Base-by-base conservation (phyloP, 2,888 invertebrate genomes). In the Yponomeuta cagnagella region DNA sequence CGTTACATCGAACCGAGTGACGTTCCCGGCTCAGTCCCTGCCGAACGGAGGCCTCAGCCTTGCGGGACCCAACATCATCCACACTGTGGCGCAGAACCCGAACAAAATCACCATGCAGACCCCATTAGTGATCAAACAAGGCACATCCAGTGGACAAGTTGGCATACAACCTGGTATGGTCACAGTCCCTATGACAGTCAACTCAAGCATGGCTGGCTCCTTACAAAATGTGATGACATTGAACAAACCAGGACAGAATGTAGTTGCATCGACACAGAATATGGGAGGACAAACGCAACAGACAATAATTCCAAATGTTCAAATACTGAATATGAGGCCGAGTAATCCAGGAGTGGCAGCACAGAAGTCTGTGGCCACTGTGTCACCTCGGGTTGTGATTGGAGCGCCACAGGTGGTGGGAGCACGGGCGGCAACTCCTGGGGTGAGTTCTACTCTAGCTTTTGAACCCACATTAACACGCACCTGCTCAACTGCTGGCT, bases 281-380 rank as follows among this genome's bases (percentile, higher is more conserved):
- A 85, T 94, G 75, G 93, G 95, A 74, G 90, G 93, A 74, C 93
- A 93, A 77, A 93, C 90, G 73, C 94, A 95, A 77, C 94, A 94
- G 76, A 92, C 93, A 6, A 93, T 94, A 72, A 87, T 95, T 75
- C 95, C 95, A 71, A 96, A 96, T 89, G 96, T 97, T 80, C 96
- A 96, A 89, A 96, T 97, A 82, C 93, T 97, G 77, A 97, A 97
- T 87, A 96, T 96, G 93, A 94, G 97, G 77, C 95, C 96, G 71
- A 95, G 94, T 73, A 93, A 95, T 73, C 95, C 96, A 68, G 78
- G 81, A 37, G 93, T 95, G 77, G 93, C 94, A 74, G 94, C 94
- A 72, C 96, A 96, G 85, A 97, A 97, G 88, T 95, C 95, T 74
- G 95, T 97, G 74, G 94, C 96, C 72, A 94, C 95, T 72, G 95